Evolutionary conservation across 2,888 invertebrate species (phyloP), one percentile per base, ranked within the genome.

Genomic region (Plusia festucae): DNA sequence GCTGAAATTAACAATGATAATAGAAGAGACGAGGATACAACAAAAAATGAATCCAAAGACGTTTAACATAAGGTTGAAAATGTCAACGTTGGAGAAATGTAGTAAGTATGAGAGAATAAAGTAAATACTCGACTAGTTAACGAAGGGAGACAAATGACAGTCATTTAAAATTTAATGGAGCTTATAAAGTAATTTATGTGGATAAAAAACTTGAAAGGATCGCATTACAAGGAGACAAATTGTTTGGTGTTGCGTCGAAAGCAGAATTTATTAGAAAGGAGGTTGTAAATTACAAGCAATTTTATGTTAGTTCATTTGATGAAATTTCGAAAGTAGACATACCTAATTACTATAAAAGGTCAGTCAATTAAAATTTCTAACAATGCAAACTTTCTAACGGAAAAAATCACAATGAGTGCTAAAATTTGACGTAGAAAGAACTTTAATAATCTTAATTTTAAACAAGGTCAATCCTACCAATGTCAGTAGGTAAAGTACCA

Each of bases 1-100:
- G 92, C 90, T 91, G 88, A 91, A 90, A 92, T 90, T 91, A 91
- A 91, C 88, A 87, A 89, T 87, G 83, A 89, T 89, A 88, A 89
- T 88, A 88, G 87, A 85, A 79, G 68, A 79, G 71, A 67, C 22
- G 5, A 63, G 16, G 46, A 32, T 57, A 71, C 77, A 79, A 62
- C 60, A 57, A 53, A 76, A 76, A 84, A 72, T 72, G 53, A 67
- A 84, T 85, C 77, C 79, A 82, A 85, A 65, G 0, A 3, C 1
- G 2, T 18, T 63, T 24, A 22, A 44, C 34, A 84, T 82, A 90
- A 67, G 83, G 88, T 78, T 76, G 63, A 78, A 69, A 85, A 75
- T 84, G 2, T 46, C 16, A n/a, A 60, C 62, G 66, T 46, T 53
- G 57, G 56, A 11, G 22, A 55, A 72, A 61, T 62, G 62, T 62